These are phyloP conservation scores for Nesidiocoris tenuis DNA, from an alignment of 2,888 invertebrate genomes.

Conservation along the genomic window DNA sequence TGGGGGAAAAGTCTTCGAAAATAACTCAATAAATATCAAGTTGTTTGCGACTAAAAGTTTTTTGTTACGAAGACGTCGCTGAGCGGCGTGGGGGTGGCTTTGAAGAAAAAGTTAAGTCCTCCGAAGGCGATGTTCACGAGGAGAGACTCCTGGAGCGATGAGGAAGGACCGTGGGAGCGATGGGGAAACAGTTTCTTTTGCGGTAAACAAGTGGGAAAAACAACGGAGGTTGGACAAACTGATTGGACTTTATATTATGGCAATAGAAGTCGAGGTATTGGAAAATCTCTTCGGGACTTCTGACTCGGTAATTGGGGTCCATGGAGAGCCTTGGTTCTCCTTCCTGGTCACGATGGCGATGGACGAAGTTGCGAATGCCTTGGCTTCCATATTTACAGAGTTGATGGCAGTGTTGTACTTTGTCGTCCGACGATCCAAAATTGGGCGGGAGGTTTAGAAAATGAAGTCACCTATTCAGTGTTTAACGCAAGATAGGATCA, in stretches of 20 bases:
- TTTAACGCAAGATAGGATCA: too few species aligned
- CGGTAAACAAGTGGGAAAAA: slow-evolving; percentile 43
- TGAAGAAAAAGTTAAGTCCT: slow-evolving; percentile 37
- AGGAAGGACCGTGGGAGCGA: neutral
- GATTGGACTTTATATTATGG: slow-evolving; percentile 19
- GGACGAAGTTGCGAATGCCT: too few species aligned
- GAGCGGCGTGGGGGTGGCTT: slow-evolving; percentile 9
- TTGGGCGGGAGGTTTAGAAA: too few species aligned
- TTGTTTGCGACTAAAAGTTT: slow-evolving; percentile 48
- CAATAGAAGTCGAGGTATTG: neutral
- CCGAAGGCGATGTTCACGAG: slow-evolving; percentile 6
- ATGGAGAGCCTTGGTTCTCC: too few species aligned
- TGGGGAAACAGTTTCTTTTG: slow-evolving; percentile 28
- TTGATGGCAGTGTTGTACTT: too few species aligned
- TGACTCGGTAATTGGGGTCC: too few species aligned
- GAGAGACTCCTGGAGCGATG: neutral
- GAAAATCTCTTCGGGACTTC: neutral
- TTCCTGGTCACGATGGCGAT: too few species aligned
- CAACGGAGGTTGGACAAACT: slow-evolving; percentile 19
- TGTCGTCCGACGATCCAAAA: too few species aligned
- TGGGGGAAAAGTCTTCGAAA: slow-evolving; percentile 44
- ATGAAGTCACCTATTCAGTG: too few species aligned
- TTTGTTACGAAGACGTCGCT: slow-evolving; percentile 31
- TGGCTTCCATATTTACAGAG: too few species aligned
- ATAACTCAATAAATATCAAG: slow-evolving; percentile 49